Base-by-base conservation (phyloP, 2,113 vertebrate species). In the Macquaria australasica region DNA sequence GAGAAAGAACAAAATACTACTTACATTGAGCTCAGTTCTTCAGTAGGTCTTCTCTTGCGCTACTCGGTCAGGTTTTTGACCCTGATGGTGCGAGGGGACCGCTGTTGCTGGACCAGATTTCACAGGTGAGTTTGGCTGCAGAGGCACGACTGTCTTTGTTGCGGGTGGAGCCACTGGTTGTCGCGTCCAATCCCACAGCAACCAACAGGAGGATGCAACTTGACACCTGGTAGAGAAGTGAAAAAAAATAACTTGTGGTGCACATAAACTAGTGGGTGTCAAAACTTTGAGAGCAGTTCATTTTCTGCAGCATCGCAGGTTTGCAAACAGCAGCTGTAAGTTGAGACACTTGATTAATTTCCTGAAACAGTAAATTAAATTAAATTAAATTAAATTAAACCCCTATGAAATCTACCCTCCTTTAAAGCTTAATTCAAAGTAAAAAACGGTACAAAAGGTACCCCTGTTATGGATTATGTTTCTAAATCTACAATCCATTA, bases 51-150 rank as follows among this genome's bases (percentile, higher is more conserved):
- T 55, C 58, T 79, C 6, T 66, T 21, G 56, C 74, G 70, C 71
- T 59, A 45, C 66, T 79, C 1, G 3, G 48, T 90, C 74, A 55
- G 85, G 67, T 58, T 83, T 34, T 78, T 18, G 20, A 68, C 43
- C 37, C 51, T 55, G 75, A 71, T 84, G 78, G 16, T 83, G 37
- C 20, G 37, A 83, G 50, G 50, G 53, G 68, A 81, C 39, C 16
- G 83, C 18, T 83, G 88, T 79, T 74, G 43, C 83, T 81, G 69
- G 86, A 88, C 60, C 75, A 76, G 81, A 82, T 86, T 68, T 81
- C 83, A 85, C 93, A 94, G 93, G 92, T 95, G 84, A 85, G 80
- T 73, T 75, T 4, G 77, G 77, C 71, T 77, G 73, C 81, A 87
- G 88, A 81, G 85, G 63, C 77, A 31, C 18, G 9, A 18, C 82